Evolutionary conservation across 2,888 invertebrate genomes (phyloP).

Genomic region (Aspidiotus destructor): DNA sequence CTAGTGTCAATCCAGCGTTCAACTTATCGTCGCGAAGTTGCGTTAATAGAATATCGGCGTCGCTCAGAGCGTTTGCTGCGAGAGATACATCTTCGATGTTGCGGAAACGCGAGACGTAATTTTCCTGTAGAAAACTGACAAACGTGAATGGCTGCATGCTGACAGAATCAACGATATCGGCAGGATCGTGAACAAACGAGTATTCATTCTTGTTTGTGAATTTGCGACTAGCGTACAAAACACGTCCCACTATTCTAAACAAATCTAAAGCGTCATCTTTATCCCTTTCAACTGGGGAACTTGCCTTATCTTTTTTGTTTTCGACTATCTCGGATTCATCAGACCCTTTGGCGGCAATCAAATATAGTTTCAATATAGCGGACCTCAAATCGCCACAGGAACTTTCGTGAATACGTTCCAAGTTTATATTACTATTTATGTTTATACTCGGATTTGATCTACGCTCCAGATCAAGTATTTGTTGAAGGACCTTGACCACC

Average conservation of each 20-base stretch:
- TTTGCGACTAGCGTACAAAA: slow-evolving; percentile 33
- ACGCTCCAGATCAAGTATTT: slow-evolving; percentile 33
- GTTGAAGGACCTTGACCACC: slow-evolving; percentile 28
- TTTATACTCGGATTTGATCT: slow-evolving; percentile 16
- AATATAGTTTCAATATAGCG: slow-evolving; percentile 34
- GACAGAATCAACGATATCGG: slow-evolving; percentile 57
- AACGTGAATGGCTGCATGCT: slow-evolving; percentile 56
- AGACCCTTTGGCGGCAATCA: slow-evolving; percentile 6
- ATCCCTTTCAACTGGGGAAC: not conserved
- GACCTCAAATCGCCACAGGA: slow-evolving; percentile 34
- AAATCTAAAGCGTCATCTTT: slow-evolving; percentile 28
- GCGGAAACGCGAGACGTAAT: slow-evolving; percentile 49
- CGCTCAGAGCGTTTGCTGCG: slow-evolving; percentile 58
- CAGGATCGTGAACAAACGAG: slow-evolving; percentile 52
- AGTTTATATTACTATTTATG: slow-evolving; percentile 21
- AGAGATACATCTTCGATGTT: slow-evolving; percentile 47
- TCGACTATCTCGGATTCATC: not conserved
- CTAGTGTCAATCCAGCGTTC: slow-evolving; percentile 40
- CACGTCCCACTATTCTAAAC: slow-evolving; percentile 34
- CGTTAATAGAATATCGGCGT: slow-evolving; percentile 55
- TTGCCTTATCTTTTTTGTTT: not conserved
- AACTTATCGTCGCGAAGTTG: slow-evolving; percentile 15
- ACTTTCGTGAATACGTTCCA: slow-evolving; percentile 32
- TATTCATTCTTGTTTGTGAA: slow-evolving; percentile 10
- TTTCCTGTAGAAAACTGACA: slow-evolving; percentile 60